Percentiles rank a stretch among this genome's conserved stretches.
These are phyloP conservation scores for Lepidostoma basale DNA, from an alignment of 1,140 invertebrate genomes.

Conservation along the genomic window DNA sequence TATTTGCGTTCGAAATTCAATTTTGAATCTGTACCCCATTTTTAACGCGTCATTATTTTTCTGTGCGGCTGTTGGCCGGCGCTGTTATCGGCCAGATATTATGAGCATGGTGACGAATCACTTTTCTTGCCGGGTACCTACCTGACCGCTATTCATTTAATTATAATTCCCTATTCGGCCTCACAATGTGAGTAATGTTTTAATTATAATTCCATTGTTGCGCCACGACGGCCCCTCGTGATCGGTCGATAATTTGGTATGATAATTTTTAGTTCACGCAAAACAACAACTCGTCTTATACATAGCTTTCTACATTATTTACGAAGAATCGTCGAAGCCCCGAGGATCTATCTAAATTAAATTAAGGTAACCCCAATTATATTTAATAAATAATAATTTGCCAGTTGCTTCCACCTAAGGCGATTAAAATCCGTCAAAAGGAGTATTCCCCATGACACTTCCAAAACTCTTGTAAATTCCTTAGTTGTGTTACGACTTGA, in stretches of 20 bases:
- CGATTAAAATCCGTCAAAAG: no score
- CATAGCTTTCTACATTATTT: no score
- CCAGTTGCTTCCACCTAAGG: no score
- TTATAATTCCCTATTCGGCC: slow-evolving; percentile 2
- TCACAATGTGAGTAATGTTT: slow-evolving; percentile 25
- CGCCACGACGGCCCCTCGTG: not conserved
- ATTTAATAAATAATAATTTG: no score
- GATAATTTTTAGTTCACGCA: no score
- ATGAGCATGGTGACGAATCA: slow-evolving; percentile 29
- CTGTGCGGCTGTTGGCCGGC: slow-evolving; percentile 5
- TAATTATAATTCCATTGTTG: slow-evolving; percentile 29
- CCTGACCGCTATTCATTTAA: slow-evolving; percentile 17
- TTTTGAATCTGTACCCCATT: slow-evolving; percentile 22
- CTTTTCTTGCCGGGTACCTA: slow-evolving; percentile 12
- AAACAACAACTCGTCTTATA: no score
- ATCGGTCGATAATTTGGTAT: not conserved
- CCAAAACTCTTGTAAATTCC: no score
- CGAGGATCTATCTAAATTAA: no score
- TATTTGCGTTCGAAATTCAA: slow-evolving; percentile 36
- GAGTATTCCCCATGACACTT: no score
- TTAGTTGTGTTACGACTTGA: no score
- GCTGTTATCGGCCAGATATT: slow-evolving; percentile 15
- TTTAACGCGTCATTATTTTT: slow-evolving; percentile 25
- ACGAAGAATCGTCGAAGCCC: no score
- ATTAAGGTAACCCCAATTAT: no score